phyloP scores from a whole-genome alignment of 2,113 vertebrate species.

The Lampris incognitus region DNA sequence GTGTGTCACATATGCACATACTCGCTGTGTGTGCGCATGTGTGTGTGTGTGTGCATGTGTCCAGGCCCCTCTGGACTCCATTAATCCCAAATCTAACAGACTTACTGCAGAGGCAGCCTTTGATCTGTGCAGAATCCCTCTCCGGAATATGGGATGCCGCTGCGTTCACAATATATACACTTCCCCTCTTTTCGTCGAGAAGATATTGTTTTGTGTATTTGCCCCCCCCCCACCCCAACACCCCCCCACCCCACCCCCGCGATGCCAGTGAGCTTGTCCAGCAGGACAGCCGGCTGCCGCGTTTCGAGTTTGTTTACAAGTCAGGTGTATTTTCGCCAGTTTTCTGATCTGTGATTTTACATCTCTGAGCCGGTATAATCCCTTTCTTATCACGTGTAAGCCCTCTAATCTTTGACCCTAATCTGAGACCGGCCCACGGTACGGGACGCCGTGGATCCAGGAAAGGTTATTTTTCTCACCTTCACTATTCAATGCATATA shows the following conservation, averaged over 20 bases:
- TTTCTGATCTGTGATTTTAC: conserved; percentile 82
- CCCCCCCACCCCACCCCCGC: not conserved
- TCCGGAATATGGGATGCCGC: conserved; percentile 73
- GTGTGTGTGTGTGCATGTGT: conserved; percentile 59
- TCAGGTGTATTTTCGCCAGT: conserved; percentile 72
- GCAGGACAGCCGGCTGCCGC: conserved; percentile 62
- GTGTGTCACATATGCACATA: not conserved
- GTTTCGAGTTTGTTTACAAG: conserved; percentile 75
- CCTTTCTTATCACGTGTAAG: conserved; percentile 82
- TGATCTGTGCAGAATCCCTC: conserved; percentile 76
- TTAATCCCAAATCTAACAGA: conserved; percentile 83
- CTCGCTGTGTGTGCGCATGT: conserved; percentile 14
- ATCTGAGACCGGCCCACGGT: conserved; percentile 78
- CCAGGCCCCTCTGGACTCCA: conserved; percentile 76
- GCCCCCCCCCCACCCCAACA: too few relatives aligned
- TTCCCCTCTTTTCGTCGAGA: conserved; percentile 57
- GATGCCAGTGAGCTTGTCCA: conserved; percentile 37
- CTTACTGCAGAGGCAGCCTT: conserved; percentile 76
- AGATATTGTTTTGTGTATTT: conserved; percentile 52
- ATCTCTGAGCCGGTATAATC: conserved; percentile 83
- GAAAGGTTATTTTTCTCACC: conserved; percentile 59
- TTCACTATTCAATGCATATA: conserved; percentile 53
- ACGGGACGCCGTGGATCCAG: conserved; percentile 50
- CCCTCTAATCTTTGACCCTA: conserved; percentile 85
- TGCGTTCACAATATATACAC: conserved; percentile 56